Evolutionary conservation across 2,888 invertebrate genomes (phyloP), one percentile per base, ranked within the genome.

Genomic region (Drosophila borborema): DNA sequence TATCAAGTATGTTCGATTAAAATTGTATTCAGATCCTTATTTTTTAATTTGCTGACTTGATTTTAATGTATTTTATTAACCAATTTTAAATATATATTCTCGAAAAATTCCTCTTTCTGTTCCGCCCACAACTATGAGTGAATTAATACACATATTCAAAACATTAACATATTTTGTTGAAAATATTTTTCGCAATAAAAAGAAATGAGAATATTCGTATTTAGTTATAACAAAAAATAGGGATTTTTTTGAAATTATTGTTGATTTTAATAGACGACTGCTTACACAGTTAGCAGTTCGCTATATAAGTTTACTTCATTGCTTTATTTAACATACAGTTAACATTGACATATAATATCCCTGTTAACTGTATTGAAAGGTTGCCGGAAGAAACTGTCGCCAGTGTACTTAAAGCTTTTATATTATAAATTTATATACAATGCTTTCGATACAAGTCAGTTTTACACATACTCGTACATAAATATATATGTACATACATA

Each of bases 341-440:
- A 41, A 56, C n/a, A 40, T 40, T 43, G 0, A 8, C 12, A 20
- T 5, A 12, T 28, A 40, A 18, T 10, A n/a, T 4, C 3, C 7
- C 43, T 40, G 55, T 56, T 20, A 31, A 18, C 7, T 54, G 23
- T 23, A 16, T 40, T 40, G 54, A 54, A 23, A 38, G 14, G 38
- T 10, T 54, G 54, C 38, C 54, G 54, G 54, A 54, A 54, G 38
- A 23, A n/a, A 38, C 14, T 38, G 54, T 23, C 23, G 38, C 23
- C 16, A 14, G 5, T 16, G 54, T n/a, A 23, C 4, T 38, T 54
- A 56, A 23, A 31, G 31, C 18, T 43, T 56, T 18, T 31, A 41
- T 43, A 43, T 4, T 9, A n/a, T 55, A 20, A 3, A 38, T 54
- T 23, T 1, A 1, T 23, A 9, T 43, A n/a, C 28, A 28, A 7